phyloP scores from a whole-genome alignment of 2,113 vertebrate genomes.

The Microtus pennsylvanicus region DNA sequence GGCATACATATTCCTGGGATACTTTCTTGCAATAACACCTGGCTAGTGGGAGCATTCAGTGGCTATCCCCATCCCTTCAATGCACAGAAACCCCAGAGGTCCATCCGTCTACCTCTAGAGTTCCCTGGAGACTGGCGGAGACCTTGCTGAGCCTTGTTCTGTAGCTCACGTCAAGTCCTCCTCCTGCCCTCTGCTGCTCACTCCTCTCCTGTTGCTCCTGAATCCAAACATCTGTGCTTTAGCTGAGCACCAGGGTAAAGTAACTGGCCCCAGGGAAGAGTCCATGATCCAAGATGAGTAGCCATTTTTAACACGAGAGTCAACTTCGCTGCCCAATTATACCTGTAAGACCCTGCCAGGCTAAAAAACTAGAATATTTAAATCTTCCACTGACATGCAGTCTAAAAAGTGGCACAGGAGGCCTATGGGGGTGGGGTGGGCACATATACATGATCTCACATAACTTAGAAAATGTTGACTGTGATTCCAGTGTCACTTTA shows the following conservation, averaged over 20 bases:
- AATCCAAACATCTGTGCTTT: not conserved
- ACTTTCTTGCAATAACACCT: not conserved
- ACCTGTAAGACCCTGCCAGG: not conserved
- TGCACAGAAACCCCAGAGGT: not conserved
- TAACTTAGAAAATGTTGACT: not conserved
- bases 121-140: rapidly evolving
- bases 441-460: not conserved
- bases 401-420: not conserved
- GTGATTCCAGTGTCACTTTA: not conserved
- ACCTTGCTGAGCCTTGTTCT: not conserved
- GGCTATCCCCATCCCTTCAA: not conserved
- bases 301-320: not conserved
- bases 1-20: not conserved
- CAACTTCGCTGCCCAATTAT: not conserved
- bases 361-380: not conserved
- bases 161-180: not conserved
- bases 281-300: not conserved
- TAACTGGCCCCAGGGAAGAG: not conserved
- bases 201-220: not conserved
- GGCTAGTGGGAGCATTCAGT: no score
- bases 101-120: rapidly evolving
- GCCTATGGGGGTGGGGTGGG: not conserved
- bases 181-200: rapidly evolving
- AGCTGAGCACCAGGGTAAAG: not conserved
- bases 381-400: not conserved